Evolutionary conservation across 2,888 invertebrate genomes (phyloP), one percentile per base, ranked within the genome.

Genomic region (Pinctada fucata): DNA sequence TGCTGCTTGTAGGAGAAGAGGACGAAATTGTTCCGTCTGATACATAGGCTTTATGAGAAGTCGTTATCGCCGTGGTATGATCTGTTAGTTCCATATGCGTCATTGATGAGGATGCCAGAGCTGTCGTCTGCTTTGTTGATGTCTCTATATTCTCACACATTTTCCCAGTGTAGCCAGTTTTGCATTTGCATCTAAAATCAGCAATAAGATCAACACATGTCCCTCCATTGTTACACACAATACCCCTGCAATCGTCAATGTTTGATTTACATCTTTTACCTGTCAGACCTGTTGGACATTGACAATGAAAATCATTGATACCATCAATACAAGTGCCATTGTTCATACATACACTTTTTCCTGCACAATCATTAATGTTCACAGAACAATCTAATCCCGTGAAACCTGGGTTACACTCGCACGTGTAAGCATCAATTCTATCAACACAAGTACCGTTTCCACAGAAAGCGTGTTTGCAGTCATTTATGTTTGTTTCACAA

Each of bases 181-280:
- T 51, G 51, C 71, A 71, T 6, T 2, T 71, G 51, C 71, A 71
- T 1, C 52, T n/a, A 31, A 51, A 71, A 51, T 51, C 52, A 51
- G 49, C 51, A 2, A 71, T 51, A 13, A 71, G 16, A 51, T 71
- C 71, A 51, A 71, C 31, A 71, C 71, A 71, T 2, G 50, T 51
- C 16, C 71, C 71, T 51, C 16, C 3, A 31, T 71, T 3, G 3
- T 47, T 8, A 71, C 71, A 71, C 3, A 16, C 5, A 51, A 51
- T 48, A 2, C 3, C 2, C 10, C 13, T 0, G 31, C 71, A 71
- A 4, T 71, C 71, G 16, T 71, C 51, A 13, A 71, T 51, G 31
- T 71, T 71, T 3, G 45, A 45, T 3, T 98, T 97, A 45, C 71
- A 72, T 52, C 47, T 52, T 72, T 6, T 45, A 6, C 71, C 71